Conservation (phyloP, 2,113 vertebrate genomes). For the Catharus fuscescens region DNA sequence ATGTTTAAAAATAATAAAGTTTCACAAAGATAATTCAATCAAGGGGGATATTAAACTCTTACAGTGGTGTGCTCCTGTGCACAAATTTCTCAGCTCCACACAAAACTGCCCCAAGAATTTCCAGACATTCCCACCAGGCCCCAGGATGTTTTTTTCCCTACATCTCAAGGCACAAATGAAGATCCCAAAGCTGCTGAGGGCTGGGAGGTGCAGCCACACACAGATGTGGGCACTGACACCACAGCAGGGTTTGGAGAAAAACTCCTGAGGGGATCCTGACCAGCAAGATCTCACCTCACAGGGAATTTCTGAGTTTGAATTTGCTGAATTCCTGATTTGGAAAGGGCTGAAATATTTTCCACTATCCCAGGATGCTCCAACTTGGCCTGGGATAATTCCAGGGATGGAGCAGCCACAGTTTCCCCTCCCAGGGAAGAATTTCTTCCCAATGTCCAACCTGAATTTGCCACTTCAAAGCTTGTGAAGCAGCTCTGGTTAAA, state of each 20-base stretch:
- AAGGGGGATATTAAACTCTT: not conserved
- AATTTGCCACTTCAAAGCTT: not conserved
- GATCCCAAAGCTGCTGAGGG: not conserved
- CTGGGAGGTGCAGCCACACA: not conserved
- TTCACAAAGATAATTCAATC: rapidly evolving
- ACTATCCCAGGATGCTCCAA: rapidly evolving
- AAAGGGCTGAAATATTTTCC: not conserved
- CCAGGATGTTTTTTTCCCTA: not conserved
- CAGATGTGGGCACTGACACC: rapidly evolving
- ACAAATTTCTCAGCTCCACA: not conserved
- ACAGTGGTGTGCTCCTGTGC: not conserved
- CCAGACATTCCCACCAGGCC: not conserved
- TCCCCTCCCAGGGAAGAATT: not conserved
- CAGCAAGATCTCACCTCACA: not conserved
- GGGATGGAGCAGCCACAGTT: not conserved
- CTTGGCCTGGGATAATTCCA: not conserved
- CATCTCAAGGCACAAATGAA: not conserved
- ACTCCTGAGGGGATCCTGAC: rapidly evolving
- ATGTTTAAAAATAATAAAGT: not conserved
- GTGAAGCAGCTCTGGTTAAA: not conserved
- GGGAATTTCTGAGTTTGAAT: not conserved
- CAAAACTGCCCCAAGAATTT: not conserved
- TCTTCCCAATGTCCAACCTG: not conserved
- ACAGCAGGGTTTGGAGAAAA: not conserved
- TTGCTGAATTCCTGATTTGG: not conserved